Base-by-base conservation (phyloP, 2,113 vertebrate species). In the Sprattus sprattus region DNA sequence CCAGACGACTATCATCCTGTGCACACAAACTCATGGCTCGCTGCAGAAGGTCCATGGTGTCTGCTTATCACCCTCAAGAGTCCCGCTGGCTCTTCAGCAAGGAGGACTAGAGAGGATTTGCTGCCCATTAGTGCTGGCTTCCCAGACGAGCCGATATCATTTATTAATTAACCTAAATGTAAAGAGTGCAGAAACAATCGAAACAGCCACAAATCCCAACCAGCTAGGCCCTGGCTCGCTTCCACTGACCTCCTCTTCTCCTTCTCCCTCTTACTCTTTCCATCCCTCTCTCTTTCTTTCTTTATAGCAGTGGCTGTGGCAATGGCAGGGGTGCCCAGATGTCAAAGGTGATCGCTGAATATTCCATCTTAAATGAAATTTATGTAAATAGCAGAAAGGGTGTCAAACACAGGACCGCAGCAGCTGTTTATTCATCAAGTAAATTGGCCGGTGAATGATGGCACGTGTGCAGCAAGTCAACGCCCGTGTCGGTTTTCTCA, bases 321-420 rank as follows among this genome's bases (percentile, higher is more conserved):
- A 81, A 82, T 89, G 88, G 81, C 15, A 85, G 75, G 83, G 78
- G 85, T 85, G 82, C 90, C 85, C 83, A 15, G 39, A 87, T 86
- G 71, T 50, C 89, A 88, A 89, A 92, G 90, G 90, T 93, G 91
- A 90, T 85, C 75, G 89, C 89, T 81, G 84, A 91, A 88, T 89
- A 93, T 93, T 93, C 92, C 88, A 89, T 86, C 85, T 91, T 85
- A 92, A 94, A 93, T 92, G 87, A 91, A 87, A 93, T 92, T 93
- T 91, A 92, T 91, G 90, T 89, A 92, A 93, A 94, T 93, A 16
- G 83, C 9, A 86, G 89, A 91, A 88, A 25, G 45, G 82, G 57
- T 89, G 88, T 89, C 89, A 91, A 91, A 91, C 86, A 89, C 87
- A 90, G 84, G 75, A 83, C 75, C 32, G 32, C 0, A 44, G 2